Base-by-base conservation (phyloP, 2,888 invertebrate species). In the Aphodius granarius region DNA sequence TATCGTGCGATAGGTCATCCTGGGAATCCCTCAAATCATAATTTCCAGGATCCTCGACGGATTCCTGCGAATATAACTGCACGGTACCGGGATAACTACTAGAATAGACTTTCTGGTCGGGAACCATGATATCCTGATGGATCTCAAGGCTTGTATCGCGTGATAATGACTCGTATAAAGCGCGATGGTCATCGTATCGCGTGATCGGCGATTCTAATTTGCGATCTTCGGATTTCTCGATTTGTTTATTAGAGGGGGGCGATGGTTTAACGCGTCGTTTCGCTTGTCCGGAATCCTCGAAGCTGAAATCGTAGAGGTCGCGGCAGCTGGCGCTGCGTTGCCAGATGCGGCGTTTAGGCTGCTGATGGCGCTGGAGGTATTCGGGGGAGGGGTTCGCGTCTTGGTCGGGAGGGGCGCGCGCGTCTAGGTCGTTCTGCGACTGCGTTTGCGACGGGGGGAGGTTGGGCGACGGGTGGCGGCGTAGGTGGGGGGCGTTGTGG, bases 1-100 rank as follows among this genome's bases (percentile, higher is more conserved):
- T 95, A 86, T 96, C 96, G 86, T 96, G 95, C 43, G 95, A 95
- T 23, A 95, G 88, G 87, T 96, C 95, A 85, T 95, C 95, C 85
- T 95, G 95, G 9, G 95, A 95, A 79, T 92, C 93, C 68, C 89
- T 88, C 77, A 93, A 88, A 81, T 91, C 91, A 80, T 91, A 91
- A 76, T 90, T 88, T 16, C 91, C 91, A n/a, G 90, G 90, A 82
- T 90, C 89, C 81, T 92, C 93, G 81, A 91, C 89, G 23, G 92
- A 91, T 83, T 91, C 91, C 84, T 91, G 93, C 43, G 90, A 90
- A 77, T 90, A 86, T 16, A 68, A 20, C 75, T 92, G 91, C 3
- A 92, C 91, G 73, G 94, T 94, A 75, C 95, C 95, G 19, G 96
- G 96, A 86, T 95, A 96, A 85, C 94, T 95, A 79, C 94, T 94